phyloP scores from a whole-genome alignment of 2,113 vertebrate species.

The Pluvianellus socialis region DNA sequence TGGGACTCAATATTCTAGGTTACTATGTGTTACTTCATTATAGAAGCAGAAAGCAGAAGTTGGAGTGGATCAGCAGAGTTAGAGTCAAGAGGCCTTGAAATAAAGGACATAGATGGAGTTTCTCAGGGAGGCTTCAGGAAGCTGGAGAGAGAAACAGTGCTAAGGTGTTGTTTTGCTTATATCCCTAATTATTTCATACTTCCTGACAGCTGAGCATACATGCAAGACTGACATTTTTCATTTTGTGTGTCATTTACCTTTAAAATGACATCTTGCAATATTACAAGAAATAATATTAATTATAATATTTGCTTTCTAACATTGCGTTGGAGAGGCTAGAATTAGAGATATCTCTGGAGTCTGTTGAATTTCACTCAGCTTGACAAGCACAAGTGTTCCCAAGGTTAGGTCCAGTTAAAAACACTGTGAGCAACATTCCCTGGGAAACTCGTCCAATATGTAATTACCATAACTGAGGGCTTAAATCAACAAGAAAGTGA shows the following conservation, averaged over 20 bases:
- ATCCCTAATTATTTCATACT: neutral
- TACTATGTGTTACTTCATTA: neutral
- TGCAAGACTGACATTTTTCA: neutral
- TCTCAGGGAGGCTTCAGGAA: neutral
- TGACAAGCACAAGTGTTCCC: neutral
- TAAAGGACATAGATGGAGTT: neutral
- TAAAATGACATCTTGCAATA: neutral
- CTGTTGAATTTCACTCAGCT: neutral
- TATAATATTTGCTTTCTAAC: neutral
- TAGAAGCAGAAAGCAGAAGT: neutral
- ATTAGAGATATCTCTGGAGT: neutral
- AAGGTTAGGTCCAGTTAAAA: neutral
- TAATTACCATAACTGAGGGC: constrained; percentile 7
- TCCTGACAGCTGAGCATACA: neutral
- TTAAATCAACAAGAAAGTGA: constrained; percentile 22
- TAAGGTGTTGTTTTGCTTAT: neutral
- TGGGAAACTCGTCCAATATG: constrained; percentile 32
- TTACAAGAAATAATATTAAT: neutral
- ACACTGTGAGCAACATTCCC: neutral
- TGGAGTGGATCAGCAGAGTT: neutral
- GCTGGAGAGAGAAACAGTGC: neutral
- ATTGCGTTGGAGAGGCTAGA: neutral
- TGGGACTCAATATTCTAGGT: neutral
- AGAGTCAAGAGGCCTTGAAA: neutral
- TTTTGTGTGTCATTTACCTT: neutral